phyloP scores from a whole-genome alignment of 2,888 invertebrate species.

The Eupithecia exiguata region DNA sequence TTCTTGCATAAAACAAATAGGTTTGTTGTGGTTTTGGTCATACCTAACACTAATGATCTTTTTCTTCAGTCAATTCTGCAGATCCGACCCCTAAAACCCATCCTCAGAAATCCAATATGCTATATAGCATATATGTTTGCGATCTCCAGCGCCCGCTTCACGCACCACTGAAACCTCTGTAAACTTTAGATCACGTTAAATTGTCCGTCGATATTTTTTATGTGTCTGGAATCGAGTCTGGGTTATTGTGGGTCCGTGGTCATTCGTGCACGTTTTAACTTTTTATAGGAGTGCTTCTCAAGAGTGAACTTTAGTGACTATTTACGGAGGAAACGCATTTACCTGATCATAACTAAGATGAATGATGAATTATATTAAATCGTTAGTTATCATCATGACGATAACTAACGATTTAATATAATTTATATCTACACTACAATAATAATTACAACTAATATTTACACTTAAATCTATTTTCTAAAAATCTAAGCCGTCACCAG shows the following conservation, averaged over 20 bases:
- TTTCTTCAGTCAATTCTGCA: neutral
- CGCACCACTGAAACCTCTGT: constrained; percentile 39
- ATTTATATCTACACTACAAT: too few relatives aligned
- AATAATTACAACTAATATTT: too few relatives aligned
- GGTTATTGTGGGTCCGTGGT: constrained; percentile 29
- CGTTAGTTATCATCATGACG: too few relatives aligned
- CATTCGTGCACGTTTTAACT: constrained; percentile 27
- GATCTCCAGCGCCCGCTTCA: neutral
- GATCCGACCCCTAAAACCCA: neutral
- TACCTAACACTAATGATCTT: neutral
- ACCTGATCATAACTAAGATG: too few relatives aligned
- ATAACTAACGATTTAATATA: neutral
- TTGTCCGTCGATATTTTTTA: constrained; percentile 32
- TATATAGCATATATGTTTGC: constrained; percentile 5
- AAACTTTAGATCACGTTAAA: constrained; percentile 38
- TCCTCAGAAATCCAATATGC: neutral
- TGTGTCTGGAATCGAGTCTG: constrained; percentile 31
- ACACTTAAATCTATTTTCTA: too few relatives aligned
- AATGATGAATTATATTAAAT: too few relatives aligned
- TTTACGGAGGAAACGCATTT: constrained; percentile 11
- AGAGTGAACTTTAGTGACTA: neutral
- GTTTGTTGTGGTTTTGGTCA: neutral
- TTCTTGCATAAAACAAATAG: neutral
- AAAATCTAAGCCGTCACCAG: too few relatives aligned
- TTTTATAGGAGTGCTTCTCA: constrained; percentile 17